Conservation (phyloP, 2,888 invertebrate species). For the Zhengitettix transpicula region DNA sequence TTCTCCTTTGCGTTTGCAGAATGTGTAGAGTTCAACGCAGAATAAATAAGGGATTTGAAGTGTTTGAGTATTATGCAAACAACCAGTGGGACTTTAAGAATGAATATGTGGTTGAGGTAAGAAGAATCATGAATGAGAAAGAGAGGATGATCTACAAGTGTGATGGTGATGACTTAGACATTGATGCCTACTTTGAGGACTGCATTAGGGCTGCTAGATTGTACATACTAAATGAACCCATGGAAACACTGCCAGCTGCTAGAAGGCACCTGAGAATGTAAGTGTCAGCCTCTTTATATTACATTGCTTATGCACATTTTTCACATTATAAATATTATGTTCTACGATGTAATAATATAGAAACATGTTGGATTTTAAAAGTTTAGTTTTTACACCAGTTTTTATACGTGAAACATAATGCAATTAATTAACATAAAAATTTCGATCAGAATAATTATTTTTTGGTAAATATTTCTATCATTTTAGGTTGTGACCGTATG, state of each 20-base stretch:
- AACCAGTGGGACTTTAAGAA: constrained; percentile 83
- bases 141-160: constrained; percentile 39
- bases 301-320: too few species aligned
- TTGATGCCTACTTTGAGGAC: constrained; percentile 63
- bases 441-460: too few species aligned
- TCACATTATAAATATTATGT: too few species aligned
- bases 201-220: constrained; percentile 65
- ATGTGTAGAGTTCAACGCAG: constrained; percentile 67
- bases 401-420: too few species aligned
- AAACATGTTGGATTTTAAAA: too few species aligned
- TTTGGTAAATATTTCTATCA: too few species aligned
- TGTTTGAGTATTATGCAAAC: constrained; percentile 82
- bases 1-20: constrained; percentile 28
- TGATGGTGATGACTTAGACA: constrained; percentile 53
- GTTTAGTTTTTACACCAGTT: too few species aligned
- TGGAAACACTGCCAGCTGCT: constrained; percentile 64
- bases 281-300: too few species aligned
- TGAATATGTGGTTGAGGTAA: constrained; percentile 38
- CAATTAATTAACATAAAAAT: too few species aligned
- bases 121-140: constrained; percentile 41
- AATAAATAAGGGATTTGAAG: constrained; percentile 71
- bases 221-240: constrained; percentile 67
- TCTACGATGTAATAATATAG: too few species aligned
- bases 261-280: constrained; percentile 13
- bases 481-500: too few species aligned